These are phyloP conservation scores for Leucophenga maculata DNA, from an alignment of 2,888 invertebrate genomes.

Conservation along the genomic window DNA sequence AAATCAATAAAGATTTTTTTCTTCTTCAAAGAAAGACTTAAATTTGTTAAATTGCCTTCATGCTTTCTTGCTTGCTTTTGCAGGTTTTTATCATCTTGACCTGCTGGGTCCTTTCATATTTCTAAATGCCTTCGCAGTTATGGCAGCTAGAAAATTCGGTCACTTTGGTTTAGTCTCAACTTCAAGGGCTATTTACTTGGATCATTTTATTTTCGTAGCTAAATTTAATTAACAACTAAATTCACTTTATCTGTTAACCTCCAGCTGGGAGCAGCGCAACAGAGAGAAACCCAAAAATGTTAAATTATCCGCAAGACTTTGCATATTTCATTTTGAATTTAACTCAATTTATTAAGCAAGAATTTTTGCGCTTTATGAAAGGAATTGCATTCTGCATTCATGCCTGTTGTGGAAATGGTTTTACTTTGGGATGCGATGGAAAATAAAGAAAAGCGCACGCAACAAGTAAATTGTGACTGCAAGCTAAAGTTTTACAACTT, in stretches of 20 bases:
- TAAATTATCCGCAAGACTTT: background rate
- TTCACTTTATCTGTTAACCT: no score
- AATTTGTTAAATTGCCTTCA: constrained; percentile 13
- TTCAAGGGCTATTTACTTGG: no score
- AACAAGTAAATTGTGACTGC: background rate
- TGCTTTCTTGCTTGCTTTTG: background rate
- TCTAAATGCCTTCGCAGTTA: no score
- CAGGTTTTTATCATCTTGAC: background rate
- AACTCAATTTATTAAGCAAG: constrained; percentile 46
- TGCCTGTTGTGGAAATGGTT: constrained; percentile 55
- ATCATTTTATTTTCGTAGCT: no score
- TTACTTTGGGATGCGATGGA: constrained; percentile 29
- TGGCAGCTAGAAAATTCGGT: no score
- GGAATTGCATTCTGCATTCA: constrained; percentile 32
- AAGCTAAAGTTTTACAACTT: background rate
- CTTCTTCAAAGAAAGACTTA: constrained; percentile 17
- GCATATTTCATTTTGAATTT: constrained; percentile 40
- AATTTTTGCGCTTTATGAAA: constrained; percentile 42
- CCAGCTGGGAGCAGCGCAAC: no score
- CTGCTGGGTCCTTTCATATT: no score
- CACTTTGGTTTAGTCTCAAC: no score
- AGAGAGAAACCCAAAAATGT: no score
- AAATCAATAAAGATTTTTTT: constrained; percentile 42
- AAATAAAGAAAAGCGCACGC: background rate
- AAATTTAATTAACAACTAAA: no score